Evolutionary conservation across 2,797 vertebrate species (phyloP), one percentile per base, ranked within the genome.

Genomic region (Stomatorhinus walkeri): DNA sequence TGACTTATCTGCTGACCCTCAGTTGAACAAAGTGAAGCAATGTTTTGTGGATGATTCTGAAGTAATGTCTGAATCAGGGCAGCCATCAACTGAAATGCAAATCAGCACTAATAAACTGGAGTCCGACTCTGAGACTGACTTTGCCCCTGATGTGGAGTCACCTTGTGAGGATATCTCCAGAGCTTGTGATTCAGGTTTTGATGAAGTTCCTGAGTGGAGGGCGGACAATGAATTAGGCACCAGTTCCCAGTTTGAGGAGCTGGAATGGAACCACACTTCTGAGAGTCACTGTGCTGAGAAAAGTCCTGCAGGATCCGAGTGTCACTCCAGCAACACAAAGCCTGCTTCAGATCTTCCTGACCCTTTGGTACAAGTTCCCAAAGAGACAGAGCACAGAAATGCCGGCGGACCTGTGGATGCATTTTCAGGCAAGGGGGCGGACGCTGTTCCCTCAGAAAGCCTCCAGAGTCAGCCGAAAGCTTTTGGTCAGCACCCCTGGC

Each of bases 291-390:
- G 72, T 61, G 40, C 46, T 14, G 28, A 83, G 40, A 24, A 49
- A 72, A 79, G 56, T 4, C 36, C 24, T 14, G 24, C 52, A 28
- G 51, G 43, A 22, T 28, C 51, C 54, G 85, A 88, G 72, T 52
- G 88, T 16, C 88, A 68, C 68, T 92, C 91, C 87, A 92, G 91
- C 88, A 92, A 92, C 64, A 89, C 89, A 83, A 90, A 91, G 88
- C 51, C 48, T 22, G 52, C 87, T 28, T 83, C 76, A 54, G 72
- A 88, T 84, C 6, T 76, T 59, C 43, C 46, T 4, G n/a, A 87
- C 14, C 88, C 89, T 79, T 79, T 59, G 48, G 43, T 64, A 2
- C 85, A 40, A 59, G 49, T 84, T 79, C 88, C 88, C 40, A 54
- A 22, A 46, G 61, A 88, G 32, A 68, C 89, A 32, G 81, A 54